Evolutionary conservation across 1,140 invertebrate species (phyloP).

Genomic region (Drosophila mojavensis): DNA sequence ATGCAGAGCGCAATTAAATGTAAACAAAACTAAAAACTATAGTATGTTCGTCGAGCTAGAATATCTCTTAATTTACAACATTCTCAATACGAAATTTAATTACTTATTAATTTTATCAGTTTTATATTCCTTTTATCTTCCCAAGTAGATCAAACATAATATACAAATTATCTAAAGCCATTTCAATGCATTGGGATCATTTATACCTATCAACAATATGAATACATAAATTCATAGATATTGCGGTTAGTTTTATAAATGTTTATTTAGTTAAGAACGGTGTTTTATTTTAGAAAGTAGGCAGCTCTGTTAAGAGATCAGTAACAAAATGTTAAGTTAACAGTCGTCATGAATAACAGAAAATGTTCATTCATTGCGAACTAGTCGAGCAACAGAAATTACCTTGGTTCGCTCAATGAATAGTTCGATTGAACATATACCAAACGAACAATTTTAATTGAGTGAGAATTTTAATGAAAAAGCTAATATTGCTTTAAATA

Average conservation of each 20-base stretch:
- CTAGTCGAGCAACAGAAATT: slow-evolving; percentile 1
- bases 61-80: too few relatives aligned
- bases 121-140: too few relatives aligned
- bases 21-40: slow-evolving; percentile 43
- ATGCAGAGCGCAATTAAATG: slow-evolving; percentile 72
- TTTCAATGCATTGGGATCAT: too few relatives aligned
- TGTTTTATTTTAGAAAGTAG: not conserved
- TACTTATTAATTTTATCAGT: too few relatives aligned
- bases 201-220: too few relatives aligned
- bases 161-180: too few relatives aligned
- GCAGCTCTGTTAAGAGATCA: not conserved
- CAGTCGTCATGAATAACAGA: not conserved
- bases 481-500: slow-evolving; percentile 1
- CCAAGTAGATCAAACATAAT: too few relatives aligned
- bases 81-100: too few relatives aligned
- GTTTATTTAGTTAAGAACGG: not conserved
- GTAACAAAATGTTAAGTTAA: slow-evolving; percentile 1
- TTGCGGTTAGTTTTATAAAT: not conserved
- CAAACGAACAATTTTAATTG: slow-evolving; percentile 3
- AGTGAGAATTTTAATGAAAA: slow-evolving; percentile 36
- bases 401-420: slow-evolving; percentile 13
- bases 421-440: slow-evolving; percentile 26
- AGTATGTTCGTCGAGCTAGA: too few relatives aligned
- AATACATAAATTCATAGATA: too few relatives aligned
- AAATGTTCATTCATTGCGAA: not conserved